These are phyloP conservation scores for Phytoseiulus persimilis DNA, from an alignment of 2,888 invertebrate species.

Conservation along the genomic window DNA sequence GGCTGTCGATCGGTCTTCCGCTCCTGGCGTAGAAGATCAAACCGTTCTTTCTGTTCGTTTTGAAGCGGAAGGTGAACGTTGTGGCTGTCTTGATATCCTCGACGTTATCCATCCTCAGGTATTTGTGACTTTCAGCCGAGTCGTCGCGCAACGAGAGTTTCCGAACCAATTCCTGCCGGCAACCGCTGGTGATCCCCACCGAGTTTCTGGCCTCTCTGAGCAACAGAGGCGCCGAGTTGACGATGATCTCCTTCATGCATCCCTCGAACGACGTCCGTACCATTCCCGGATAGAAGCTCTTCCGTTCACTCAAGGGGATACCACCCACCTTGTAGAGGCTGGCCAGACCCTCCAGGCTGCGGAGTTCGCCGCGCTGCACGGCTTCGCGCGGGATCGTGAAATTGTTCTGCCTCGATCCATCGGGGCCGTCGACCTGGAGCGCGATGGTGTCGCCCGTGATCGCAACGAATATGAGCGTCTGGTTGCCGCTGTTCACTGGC, in stretches of 20 bases:
- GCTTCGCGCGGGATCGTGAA: slow-evolving; percentile 13
- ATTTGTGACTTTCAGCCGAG: not conserved
- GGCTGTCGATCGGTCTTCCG: not conserved
- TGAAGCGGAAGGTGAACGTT: slow-evolving; percentile 24
- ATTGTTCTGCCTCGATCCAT: slow-evolving; percentile 5
- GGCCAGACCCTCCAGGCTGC: not conserved
- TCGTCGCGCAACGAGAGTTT: slow-evolving; percentile 12
- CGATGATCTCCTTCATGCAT: not conserved
- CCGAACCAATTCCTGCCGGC: not conserved
- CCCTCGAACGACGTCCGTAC: slow-evolving; percentile 10
- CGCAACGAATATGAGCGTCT: not conserved
- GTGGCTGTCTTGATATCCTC: not conserved
- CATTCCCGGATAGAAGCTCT: slow-evolving; percentile 17
- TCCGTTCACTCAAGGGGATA: not conserved
- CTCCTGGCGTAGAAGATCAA: slow-evolving; percentile 9
- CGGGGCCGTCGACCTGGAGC: slow-evolving; percentile 14
- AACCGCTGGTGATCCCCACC: slow-evolving; percentile 9
- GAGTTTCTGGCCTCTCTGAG: not conserved
- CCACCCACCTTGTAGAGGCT: not conserved
- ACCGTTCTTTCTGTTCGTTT: not conserved
- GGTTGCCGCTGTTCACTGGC: not conserved
- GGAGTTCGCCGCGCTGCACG: not conserved
- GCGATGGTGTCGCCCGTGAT: not conserved
- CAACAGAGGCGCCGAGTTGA: not conserved
- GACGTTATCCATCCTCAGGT: not conserved